Evolutionary conservation across 2,797 vertebrate species (phyloP), one percentile per base, ranked within the genome.

Genomic region (Liparis tanakae): DNA sequence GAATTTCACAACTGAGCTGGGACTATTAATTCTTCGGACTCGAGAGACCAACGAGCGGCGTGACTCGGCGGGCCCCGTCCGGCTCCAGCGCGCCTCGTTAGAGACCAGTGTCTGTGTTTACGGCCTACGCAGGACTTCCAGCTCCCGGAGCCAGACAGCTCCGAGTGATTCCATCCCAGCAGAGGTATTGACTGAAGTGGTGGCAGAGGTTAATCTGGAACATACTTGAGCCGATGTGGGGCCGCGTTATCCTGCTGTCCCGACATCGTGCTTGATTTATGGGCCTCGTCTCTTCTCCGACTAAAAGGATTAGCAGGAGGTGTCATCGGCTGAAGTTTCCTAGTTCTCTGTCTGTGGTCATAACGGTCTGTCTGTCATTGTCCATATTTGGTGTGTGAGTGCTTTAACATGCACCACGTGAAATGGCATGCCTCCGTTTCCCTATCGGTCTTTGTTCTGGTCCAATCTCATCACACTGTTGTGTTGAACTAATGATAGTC

Each of bases 171-270:
- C 86, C 84, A 87, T 86, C 72, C 79, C 79, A 68, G 81, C 78
- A 65, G 86, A 89, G 59, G 83, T 83, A 86, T 2, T 60, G 85
- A 90, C 70, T 76, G 86, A 89, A 64, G 79, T 48, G 20, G 79
- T 79, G 82, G 87, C 90, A 90, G 87, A 87, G 91, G 91, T 92
- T 93, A 94, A 93, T 92, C 82, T 77, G 67, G 82, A 92, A 91
- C 90, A 91, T 83, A 84, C 85, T 88, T 85, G 79, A 2, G 83
- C 88, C 86, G 70, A 76, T 89, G 86, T 87, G 41, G 5, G 78
- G 67, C 78, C 64, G 81, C 81, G 82, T 87, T 89, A 78, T 88
- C 77, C 85, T 62, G 81, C 80, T 78, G 81, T 88, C 80, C 71
- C 54, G 30, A 87, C 85, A 88, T 80, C 83, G 84, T 58, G 79